Conservation (phyloP, 2,888 invertebrate species). For the Morpho achilles region DNA sequence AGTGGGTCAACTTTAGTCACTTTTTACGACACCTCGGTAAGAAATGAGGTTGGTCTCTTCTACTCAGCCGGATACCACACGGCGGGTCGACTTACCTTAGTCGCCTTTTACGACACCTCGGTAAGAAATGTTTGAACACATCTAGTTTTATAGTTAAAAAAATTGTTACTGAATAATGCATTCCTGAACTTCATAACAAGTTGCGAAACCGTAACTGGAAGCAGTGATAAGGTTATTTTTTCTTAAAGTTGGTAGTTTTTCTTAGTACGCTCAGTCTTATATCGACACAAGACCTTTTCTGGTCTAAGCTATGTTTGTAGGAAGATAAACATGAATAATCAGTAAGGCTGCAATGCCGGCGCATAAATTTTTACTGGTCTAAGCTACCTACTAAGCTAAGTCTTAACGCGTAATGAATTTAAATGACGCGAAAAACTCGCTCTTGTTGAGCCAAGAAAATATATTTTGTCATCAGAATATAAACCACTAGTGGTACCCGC, state of each 20-base stretch:
- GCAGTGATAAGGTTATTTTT: constrained; percentile 1
- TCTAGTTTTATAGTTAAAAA: too few species aligned
- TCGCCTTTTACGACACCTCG: too few species aligned
- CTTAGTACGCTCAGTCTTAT: constrained; percentile 11
- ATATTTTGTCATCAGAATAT: background rate
- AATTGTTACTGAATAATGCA: too few species aligned
- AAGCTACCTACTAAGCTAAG: constrained; percentile 5
- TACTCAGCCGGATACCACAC: too few species aligned
- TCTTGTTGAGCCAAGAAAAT: background rate
- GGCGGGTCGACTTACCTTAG: too few species aligned
- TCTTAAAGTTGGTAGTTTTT: background rate
- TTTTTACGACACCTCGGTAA: too few species aligned
- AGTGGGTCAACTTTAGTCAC: too few species aligned
- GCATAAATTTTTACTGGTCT: constrained; percentile 12
- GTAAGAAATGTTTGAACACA: too few species aligned
- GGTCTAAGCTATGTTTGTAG: constrained; percentile 16
- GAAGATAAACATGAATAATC: constrained; percentile 16
- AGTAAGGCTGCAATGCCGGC: constrained; percentile 14
- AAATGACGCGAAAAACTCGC: constrained; percentile 2
- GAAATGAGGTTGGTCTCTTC: too few species aligned
- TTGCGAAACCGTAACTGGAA: too few species aligned
- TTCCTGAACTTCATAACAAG: too few species aligned
- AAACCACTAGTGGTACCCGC: background rate
- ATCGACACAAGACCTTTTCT: constrained; percentile 9
- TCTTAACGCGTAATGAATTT: background rate